Evolutionary conservation across 2,797 vertebrate genomes (phyloP), one percentile per base, ranked within the genome.

Genomic region (Avahi laniger): DNA sequence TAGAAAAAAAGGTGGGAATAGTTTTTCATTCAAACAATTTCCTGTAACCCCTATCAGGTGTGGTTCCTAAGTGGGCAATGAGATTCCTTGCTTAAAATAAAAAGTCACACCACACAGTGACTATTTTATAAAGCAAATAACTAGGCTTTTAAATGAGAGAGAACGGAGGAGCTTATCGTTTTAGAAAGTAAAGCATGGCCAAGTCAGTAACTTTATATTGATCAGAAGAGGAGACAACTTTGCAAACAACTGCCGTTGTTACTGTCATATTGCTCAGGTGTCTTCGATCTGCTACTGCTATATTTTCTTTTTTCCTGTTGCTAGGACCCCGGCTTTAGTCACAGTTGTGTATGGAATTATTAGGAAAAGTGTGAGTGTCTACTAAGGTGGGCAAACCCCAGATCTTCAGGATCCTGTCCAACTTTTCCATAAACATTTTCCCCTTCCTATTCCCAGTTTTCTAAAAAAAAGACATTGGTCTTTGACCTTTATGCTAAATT

Each of bases 111-210:
- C 57, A 43, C 33, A 10, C 0, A 35, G 30, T 33, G 12, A 12
- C 30, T 84, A 30, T 52, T 79, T 87, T 76, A n/a, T 46, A 90
- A 82, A 73, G 38, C 24, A 81, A 38, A 28, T 43, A 61, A 82
- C 48, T 46, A 35, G 7, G 67, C 24, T 52, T 87, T 90, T 30
- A 86, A 79, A 28, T 38, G n/a, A 61, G 20, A 52, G 7, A 33
- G 2, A 30, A 63, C 20, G 65, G 12, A 30, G 28, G 30, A 52
- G 24, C 20, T 63, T 69, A 22, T 26, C 7, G n/a, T 35, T 8
- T 81, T n/a, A 17, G 35, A 75, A 17, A 54, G 24, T 3, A 30
- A 59, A 61, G 15, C 8, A 0, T 20, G 33, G 7, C 3, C 15
- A 38, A 57, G 43, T 26, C 15, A 76, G n/a, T 33, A 11, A 18